Conservation (phyloP, 2,113 vertebrate genomes). For the Oxygymnocypris stewartii region DNA sequence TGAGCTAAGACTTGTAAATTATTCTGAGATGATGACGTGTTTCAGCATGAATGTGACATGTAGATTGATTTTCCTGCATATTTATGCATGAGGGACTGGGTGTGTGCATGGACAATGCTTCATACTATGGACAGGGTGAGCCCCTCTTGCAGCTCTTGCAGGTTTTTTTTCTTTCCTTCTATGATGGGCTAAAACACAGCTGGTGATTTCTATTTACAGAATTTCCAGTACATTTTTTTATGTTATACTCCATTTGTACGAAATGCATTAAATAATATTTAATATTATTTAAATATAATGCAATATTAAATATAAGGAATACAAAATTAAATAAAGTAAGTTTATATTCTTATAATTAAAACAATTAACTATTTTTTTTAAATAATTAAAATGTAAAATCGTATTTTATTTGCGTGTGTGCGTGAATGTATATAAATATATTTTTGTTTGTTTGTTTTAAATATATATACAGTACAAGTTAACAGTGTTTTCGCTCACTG, state of each 20-base stretch:
- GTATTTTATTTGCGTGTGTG: too few relatives aligned
- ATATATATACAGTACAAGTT: background rate
- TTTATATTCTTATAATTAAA: too few relatives aligned
- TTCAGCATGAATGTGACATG: conserved; percentile 14
- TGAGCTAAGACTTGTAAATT: background rate
- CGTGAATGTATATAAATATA: too few relatives aligned
- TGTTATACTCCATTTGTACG: background rate
- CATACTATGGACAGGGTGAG: conserved; percentile 46
- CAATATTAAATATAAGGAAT: too few relatives aligned
- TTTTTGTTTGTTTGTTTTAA: background rate
- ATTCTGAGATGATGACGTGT: background rate
- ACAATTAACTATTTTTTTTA: too few relatives aligned
- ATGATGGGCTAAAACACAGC: background rate
- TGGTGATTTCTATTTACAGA: background rate
- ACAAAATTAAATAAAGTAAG: too few relatives aligned
- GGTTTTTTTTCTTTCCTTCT: background rate
- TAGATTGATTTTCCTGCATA: conserved; percentile 38
- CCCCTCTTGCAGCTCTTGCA: conserved; percentile 6
- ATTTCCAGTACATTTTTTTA: background rate
- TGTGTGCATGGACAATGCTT: conserved; percentile 63
- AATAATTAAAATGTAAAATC: too few relatives aligned
- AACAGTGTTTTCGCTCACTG: conserved; percentile 51
- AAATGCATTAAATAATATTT: background rate
- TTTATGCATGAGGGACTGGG: conserved; percentile 59
- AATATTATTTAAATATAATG: too few relatives aligned